These are phyloP conservation scores for Sturnus vulgaris DNA, from an alignment of 2,113 vertebrate species.

Conservation along the genomic window DNA sequence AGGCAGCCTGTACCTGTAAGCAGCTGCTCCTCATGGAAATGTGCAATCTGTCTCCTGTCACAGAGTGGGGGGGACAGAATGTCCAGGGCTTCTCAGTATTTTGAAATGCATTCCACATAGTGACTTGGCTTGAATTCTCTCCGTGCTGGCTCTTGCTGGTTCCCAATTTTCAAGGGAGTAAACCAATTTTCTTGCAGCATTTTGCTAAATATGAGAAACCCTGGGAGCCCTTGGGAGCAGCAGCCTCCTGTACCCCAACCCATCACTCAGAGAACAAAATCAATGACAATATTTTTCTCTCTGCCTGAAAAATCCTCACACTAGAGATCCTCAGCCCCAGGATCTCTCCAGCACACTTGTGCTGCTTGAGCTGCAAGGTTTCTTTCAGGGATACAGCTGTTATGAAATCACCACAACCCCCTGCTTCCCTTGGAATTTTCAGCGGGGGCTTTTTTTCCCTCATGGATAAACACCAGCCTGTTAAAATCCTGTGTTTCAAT, in stretches of 20 bases:
- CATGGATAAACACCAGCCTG: not conserved
- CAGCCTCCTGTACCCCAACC: not conserved
- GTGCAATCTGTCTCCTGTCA: not conserved
- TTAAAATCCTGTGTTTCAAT: not conserved
- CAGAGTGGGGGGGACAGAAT: accelerated
- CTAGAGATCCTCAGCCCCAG: not conserved
- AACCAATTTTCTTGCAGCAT: not conserved
- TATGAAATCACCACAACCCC: not conserved
- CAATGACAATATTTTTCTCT: not conserved
- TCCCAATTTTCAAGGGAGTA: not conserved
- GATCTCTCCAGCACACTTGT: not conserved
- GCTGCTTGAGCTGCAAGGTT: not conserved
- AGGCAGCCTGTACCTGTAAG: not conserved
- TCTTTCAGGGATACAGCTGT: not conserved
- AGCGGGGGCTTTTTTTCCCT: not conserved
- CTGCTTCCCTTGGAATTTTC: not conserved
- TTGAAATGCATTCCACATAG: not conserved
- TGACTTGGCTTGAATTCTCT: not conserved
- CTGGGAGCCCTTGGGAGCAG: not conserved
- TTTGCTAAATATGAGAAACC: not conserved
- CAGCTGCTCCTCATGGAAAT: not conserved
- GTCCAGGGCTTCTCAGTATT: not conserved
- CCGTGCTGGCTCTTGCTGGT: accelerated
- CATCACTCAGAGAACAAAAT: not conserved
- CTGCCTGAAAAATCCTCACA: not conserved